phyloP scores from a whole-genome alignment of 1,140 invertebrate genomes.

The Octopus bimaculoides region DNA sequence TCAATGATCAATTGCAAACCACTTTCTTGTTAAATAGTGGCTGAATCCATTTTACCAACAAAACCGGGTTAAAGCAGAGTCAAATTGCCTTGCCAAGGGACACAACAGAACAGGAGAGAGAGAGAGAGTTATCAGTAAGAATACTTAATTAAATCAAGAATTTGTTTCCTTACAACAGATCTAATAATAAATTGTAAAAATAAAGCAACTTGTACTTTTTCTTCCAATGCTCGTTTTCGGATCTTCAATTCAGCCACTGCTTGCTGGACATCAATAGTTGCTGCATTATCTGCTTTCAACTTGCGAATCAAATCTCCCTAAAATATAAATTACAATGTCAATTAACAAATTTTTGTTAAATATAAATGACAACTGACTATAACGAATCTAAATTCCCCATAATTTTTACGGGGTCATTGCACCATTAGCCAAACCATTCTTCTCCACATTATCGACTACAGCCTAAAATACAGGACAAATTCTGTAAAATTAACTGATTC shows the following conservation, averaged over 20 bases:
- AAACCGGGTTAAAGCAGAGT: too few species aligned
- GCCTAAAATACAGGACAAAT: background rate
- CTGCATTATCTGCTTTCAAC: constrained; percentile 80
- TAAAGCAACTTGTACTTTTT: constrained; percentile 63
- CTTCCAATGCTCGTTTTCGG: constrained; percentile 88
- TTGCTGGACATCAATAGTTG: constrained; percentile 88
- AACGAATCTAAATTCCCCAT: too few species aligned
- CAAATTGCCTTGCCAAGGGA: too few species aligned
- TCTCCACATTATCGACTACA: background rate
- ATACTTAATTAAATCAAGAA: too few species aligned
- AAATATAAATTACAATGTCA: constrained; percentile 13
- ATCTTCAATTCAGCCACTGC: constrained; percentile 90
- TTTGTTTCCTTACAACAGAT: too few species aligned
- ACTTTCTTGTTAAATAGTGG: too few species aligned
- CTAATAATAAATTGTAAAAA: too few species aligned
- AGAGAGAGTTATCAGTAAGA: too few species aligned
- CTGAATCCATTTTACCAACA: too few species aligned
- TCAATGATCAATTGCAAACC: too few species aligned
- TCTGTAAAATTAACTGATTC: background rate
- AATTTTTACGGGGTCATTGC: background rate
- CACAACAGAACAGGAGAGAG: too few species aligned
- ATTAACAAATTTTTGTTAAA: background rate
- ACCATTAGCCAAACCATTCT: background rate
- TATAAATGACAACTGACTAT: too few species aligned
- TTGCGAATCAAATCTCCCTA: constrained; percentile 85